Evolutionary conservation across 2,113 vertebrate genomes (phyloP).

Genomic region (Bostrychus sinensis): DNA sequence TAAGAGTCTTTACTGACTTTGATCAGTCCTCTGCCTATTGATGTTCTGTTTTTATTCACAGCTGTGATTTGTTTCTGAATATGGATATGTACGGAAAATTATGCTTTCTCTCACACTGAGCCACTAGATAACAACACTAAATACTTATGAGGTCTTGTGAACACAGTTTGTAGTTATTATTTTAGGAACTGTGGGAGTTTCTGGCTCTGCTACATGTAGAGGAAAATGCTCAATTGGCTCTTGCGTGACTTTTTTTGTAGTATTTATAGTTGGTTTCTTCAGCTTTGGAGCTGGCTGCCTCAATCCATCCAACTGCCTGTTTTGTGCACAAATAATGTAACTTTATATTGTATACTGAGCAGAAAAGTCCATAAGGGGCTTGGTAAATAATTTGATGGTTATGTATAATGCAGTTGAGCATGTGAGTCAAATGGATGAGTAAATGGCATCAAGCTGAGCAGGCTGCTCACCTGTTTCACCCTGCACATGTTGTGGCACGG

Average conservation of each 20-base stretch:
- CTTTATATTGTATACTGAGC: background rate
- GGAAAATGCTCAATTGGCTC: background rate
- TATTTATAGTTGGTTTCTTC: background rate
- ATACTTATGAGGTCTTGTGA: background rate
- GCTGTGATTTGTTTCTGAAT: background rate
- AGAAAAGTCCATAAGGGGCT: background rate
- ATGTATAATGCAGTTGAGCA: background rate
- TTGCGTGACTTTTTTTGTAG: background rate
- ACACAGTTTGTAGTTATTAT: background rate
- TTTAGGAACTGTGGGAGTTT: background rate
- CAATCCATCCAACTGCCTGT: too few species aligned
- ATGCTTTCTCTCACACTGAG: background rate
- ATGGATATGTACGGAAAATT: too few species aligned
- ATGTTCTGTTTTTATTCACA: background rate
- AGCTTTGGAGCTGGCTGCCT: background rate
- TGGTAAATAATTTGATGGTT: background rate
- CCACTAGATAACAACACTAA: background rate
- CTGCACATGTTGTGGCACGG: conserved; percentile 20
- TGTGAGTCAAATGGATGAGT: background rate
- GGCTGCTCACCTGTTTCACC: conserved; percentile 30
- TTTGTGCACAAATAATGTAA: background rate
- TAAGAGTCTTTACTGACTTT: conserved; percentile 10
- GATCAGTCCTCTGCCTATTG: too few species aligned
- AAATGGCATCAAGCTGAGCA: background rate
- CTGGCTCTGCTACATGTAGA: background rate